Evolutionary conservation across 2,888 invertebrate genomes (phyloP).

Genomic region (Ophion obscuratus): DNA sequence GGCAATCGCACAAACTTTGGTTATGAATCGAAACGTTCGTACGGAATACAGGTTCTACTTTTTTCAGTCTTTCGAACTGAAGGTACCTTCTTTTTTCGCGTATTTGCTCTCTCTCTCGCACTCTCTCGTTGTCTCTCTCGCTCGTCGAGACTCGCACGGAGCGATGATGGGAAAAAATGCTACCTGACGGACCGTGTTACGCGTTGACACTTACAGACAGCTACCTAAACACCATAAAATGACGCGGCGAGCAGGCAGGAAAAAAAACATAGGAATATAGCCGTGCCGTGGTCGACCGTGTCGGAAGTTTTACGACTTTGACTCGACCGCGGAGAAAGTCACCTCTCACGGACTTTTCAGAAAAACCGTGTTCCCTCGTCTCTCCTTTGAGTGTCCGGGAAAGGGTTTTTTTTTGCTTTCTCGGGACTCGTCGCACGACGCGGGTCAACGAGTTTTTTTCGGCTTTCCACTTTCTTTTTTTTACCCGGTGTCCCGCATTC

Average conservation of each 20-base stretch:
- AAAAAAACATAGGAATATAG: constrained; percentile 43
- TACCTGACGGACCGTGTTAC: constrained; percentile 66
- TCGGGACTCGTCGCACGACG: constrained; percentile 63
- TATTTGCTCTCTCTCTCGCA: background rate
- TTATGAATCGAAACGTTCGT: background rate
- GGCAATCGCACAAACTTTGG: background rate
- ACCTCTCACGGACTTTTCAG: constrained; percentile 52
- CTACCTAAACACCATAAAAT: constrained; percentile 81
- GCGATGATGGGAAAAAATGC: constrained; percentile 54
- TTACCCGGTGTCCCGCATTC: constrained; percentile 67
- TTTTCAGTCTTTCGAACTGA: background rate
- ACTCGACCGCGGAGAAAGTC: constrained; percentile 76
- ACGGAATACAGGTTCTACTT: background rate
- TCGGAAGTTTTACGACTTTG: constrained; percentile 77
- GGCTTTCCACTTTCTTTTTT: constrained; percentile 77
- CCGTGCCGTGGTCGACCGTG: constrained; percentile 71
- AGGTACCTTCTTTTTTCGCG: background rate
- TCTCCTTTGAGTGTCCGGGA: constrained; percentile 52
- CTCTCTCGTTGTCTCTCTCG: background rate
- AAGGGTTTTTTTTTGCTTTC: constrained; percentile 76
- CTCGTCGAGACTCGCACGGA: background rate
- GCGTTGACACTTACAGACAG: constrained; percentile 65
- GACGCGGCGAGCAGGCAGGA: constrained; percentile 47
- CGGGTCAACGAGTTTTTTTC: constrained; percentile 70
- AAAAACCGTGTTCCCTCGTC: constrained; percentile 56